Conservation (phyloP, 1,140 invertebrate genomes). For the Ganaspis sp. region DNA sequence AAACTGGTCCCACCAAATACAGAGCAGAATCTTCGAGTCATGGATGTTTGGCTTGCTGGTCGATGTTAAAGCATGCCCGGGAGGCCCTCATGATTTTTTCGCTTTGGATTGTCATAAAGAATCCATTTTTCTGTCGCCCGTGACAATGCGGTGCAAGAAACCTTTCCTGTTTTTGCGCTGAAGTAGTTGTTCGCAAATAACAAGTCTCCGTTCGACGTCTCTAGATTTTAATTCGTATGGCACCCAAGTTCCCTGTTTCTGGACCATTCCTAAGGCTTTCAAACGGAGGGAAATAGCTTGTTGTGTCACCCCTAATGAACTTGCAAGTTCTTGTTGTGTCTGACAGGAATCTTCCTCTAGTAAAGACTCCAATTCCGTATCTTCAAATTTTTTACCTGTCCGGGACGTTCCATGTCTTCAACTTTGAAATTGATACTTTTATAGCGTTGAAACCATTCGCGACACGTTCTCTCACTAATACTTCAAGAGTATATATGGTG, state of each 20-base stretch:
- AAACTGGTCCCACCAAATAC: conserved; percentile 30
- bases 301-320: conserved; percentile 40
- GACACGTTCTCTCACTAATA: no score
- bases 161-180: neutral
- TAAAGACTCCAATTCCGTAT: conserved; percentile 44
- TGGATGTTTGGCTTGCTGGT: no score
- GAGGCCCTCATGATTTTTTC: no score
- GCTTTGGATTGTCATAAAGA: no score
- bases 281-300: conserved; percentile 35
- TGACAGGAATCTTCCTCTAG: conserved; percentile 46
- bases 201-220: neutral
- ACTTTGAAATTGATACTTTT: conserved; percentile 34
- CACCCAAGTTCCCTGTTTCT: no score
- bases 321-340: conserved; percentile 46
- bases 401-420: conserved; percentile 28
- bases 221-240: conserved; percentile 14
- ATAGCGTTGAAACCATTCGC: conserved; percentile 19
- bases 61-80: no score
- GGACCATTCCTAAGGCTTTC: no score
- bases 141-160: no score
- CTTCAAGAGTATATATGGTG: no score
- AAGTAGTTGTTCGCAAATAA: neutral
- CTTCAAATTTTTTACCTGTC: conserved; percentile 11
- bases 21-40: no score
- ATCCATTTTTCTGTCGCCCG: no score